Conservation (phyloP, 2,888 invertebrate species). For the Papilio gigon region DNA sequence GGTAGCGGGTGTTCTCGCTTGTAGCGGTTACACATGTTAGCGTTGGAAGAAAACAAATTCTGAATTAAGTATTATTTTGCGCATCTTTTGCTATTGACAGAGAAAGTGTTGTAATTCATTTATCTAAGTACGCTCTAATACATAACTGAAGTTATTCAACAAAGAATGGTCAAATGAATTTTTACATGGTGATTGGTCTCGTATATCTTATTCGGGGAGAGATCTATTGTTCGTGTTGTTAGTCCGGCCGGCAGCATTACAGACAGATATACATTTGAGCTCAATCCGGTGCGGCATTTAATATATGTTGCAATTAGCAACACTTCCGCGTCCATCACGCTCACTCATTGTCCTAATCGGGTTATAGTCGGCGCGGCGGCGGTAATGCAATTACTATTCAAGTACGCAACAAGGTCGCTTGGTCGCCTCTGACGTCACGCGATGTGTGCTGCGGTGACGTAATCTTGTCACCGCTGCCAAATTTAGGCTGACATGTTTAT, state of each 20-base stretch:
- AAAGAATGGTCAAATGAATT: neutral
- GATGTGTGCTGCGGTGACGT: conserved; percentile 22
- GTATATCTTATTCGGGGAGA: neutral
- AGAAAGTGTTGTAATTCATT: neutral
- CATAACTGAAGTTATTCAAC: neutral
- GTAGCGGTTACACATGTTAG: neutral
- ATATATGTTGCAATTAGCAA: conserved; percentile 27
- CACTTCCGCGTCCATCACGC: conserved; percentile 16
- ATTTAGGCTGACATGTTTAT: conserved; percentile 31
- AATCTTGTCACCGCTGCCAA: conserved; percentile 22
- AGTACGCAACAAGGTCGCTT: conserved; percentile 36
- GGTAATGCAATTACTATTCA: conserved; percentile 39
- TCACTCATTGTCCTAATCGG: conserved; percentile 31
- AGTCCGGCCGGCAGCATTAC: neutral
- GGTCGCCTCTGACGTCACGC: conserved; percentile 30
- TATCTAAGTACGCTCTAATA: neutral
- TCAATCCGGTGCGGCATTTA: neutral
- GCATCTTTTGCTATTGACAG: no score
- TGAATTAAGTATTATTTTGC: neutral
- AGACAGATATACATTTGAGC: neutral
- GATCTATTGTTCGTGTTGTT: neutral
- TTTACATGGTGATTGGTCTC: neutral
- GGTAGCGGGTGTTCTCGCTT: conserved; percentile 24
- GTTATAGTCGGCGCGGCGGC: conserved; percentile 20
- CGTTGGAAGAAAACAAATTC: no score